Evolutionary conservation across 1,140 invertebrate genomes (phyloP).

Genomic region (Grapholita molesta): DNA sequence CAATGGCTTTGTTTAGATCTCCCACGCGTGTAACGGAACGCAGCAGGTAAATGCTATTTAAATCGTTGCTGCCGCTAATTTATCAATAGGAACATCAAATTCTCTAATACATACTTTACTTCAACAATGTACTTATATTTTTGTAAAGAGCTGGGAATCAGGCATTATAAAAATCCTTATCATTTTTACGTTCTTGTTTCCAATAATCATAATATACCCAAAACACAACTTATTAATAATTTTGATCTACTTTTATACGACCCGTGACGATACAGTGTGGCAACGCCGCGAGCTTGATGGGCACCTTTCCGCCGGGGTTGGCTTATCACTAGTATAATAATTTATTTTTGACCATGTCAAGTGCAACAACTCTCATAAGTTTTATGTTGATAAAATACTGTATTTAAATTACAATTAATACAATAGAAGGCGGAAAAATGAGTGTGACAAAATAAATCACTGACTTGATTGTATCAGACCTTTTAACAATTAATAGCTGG

Average conservation of each 20-base stretch:
- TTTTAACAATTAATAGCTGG: constrained; percentile 25
- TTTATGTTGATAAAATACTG: not conserved
- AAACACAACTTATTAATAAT: too few species aligned
- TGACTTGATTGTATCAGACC: constrained; percentile 18
- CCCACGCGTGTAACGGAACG: constrained; percentile 51
- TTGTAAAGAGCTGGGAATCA: too few species aligned
- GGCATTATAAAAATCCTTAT: not conserved
- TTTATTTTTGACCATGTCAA: too few species aligned
- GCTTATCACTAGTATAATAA: too few species aligned
- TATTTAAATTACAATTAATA: not conserved
- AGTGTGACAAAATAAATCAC: constrained; percentile 33
- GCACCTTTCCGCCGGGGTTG: too few species aligned
- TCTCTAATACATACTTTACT: not conserved
- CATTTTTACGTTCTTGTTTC: too few species aligned
- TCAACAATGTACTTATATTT: constrained; percentile 3
- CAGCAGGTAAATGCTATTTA: constrained; percentile 42
- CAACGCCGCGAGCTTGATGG: too few species aligned
- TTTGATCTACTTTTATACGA: too few species aligned
- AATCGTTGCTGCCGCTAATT: constrained; percentile 19
- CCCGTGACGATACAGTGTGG: too few species aligned
- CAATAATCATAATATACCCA: too few species aligned
- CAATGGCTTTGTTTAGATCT: constrained; percentile 53
- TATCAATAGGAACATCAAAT: not conserved
- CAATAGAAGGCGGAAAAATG: constrained; percentile 11
- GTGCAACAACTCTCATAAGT: not conserved